Base-by-base conservation (phyloP, 2,113 vertebrate species). In the Corapipo altera region DNA sequence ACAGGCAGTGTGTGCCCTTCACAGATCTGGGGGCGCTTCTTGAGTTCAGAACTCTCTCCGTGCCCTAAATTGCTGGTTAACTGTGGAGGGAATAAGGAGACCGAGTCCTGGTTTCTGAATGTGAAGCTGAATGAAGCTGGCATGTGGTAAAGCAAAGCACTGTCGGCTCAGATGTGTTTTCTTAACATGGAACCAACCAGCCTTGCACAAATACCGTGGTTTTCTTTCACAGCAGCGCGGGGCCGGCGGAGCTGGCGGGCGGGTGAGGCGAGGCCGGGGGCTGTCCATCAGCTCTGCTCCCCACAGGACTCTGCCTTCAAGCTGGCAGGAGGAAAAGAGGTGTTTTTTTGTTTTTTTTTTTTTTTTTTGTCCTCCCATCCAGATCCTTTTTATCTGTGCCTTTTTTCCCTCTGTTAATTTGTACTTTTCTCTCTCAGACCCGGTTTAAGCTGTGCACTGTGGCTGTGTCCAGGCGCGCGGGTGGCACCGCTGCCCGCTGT, bases 161-260 rank as follows among this genome's bases (percentile, higher is more conserved):
- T 54, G 75, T 23, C 58, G 0, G 59, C 79, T 93, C 75, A 73
- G 59, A 80, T 85, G 26, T 90, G 94, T 95, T 95, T 97, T 96
- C 59, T 95, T 96, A 95, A 88, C 72, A n/a, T 66, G 88, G 88
- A 88, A 73, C 85, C 75, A 80, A 32, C 71, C 15, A 76, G 67
- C 91, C 88, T 79, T 94, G 91, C 94, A 90, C 91, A 96, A 96
- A 95, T 86, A 93, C 79, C 12, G 26, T 80, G 92, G 91, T 90
- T 95, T 96, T 88, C 92, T 95, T 74, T 94, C 76, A 77, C 88
- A 92, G 67, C 79, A 95, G 89, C 12, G 64, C 44, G 85, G 46
- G 89, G 65, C 80, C 15, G 7, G 65, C 24, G 6, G 82, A 57
- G 77, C 67, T 76, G 78, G 89, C 66, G 44, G 94, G 5, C 19